A percentile compares a stretch with the other conserved stretches of the same genome.
phyloP scores from a whole-genome alignment of 2,888 invertebrate genomes.

The Pheosia tremula region DNA sequence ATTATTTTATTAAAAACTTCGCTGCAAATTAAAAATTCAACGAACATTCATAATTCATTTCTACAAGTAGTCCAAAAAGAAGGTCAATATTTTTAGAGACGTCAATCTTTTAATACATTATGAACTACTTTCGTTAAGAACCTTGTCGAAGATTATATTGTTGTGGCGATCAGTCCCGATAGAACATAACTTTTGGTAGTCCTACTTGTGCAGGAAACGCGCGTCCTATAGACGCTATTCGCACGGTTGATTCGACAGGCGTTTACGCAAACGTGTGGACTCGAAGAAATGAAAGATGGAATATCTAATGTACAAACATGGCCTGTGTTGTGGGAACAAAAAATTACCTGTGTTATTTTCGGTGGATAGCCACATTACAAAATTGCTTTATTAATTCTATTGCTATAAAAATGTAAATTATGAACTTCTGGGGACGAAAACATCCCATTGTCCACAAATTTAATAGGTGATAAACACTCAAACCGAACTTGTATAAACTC shows the following conservation, averaged over 20 bases:
- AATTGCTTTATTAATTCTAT: too few relatives aligned
- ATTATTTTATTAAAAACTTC: neutral
- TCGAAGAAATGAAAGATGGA: neutral
- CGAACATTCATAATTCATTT: neutral
- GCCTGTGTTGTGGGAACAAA: too few relatives aligned
- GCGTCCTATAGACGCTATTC: constrained; percentile 36
- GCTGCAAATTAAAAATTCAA: neutral
- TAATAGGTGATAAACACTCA: neutral
- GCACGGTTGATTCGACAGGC: constrained; percentile 21
- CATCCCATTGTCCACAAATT: too few relatives aligned
- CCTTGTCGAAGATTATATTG: too few relatives aligned
- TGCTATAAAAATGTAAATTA: too few relatives aligned
- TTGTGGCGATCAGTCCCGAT: neutral
- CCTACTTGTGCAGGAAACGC: constrained; percentile 48
- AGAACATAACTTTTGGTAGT: neutral
- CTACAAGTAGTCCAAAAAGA: neutral
- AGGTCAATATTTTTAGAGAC: neutral
- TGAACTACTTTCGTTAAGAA: neutral
- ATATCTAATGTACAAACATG: neutral
- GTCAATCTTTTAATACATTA: neutral
- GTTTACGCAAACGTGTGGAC: constrained; percentile 4
- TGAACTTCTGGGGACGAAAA: too few relatives aligned
- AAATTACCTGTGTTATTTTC: too few relatives aligned
- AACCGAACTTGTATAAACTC: constrained; percentile 2
- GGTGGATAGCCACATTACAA: too few relatives aligned